Base-by-base conservation (phyloP, 2,797 vertebrate genomes). In the Etheostoma perlongum region DNA sequence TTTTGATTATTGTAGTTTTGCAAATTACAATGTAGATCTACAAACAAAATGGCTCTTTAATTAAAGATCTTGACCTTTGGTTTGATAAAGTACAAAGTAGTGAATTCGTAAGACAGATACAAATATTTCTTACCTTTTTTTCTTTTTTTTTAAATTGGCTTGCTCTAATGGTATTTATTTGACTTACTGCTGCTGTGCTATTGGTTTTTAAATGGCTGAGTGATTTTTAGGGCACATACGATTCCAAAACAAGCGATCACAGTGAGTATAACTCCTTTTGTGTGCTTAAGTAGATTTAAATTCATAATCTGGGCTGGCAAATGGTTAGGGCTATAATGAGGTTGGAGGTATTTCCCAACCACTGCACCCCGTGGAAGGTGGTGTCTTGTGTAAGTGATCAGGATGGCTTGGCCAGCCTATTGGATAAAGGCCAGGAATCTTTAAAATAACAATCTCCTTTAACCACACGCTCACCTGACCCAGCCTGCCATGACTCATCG, bases 341-440 rank as follows among this genome's bases (percentile, higher is more conserved):
- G 78, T 74, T 83, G 14, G 42, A 84, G 68, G 84, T 81, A 67
- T 92, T 89, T 91, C 84, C 77, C 69, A 81, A 84, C 62, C 51
- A 14, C 62, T 72, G 54, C 68, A 7, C 16, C 59, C 49, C 0
- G 14, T 57, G 58, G 79, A 84, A 73, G 63, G 66, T 14, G 62
- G 62, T 15, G 76, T 67, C 71, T 92, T 92, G 84, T 78, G 85
- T 87, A 92, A 93, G 79, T 60, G 81, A 90, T 89, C 75, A 74
- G 73, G 67, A 72, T 59, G 77, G 72, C 78, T 76, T 65, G 76
- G 78, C 62, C 48, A 51, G 51, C 59, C 54, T 71, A 52, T 75
- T 76, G 63, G 21, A 54, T 70, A 48, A 69, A 59, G 48, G 49
- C 68, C 27, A 9, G 61, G 5, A n/a, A n/a, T 67, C n/a, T 78